These are phyloP conservation scores for Melitaea athalia DNA, from an alignment of 2,888 invertebrate genomes.

Conservation along the genomic window DNA sequence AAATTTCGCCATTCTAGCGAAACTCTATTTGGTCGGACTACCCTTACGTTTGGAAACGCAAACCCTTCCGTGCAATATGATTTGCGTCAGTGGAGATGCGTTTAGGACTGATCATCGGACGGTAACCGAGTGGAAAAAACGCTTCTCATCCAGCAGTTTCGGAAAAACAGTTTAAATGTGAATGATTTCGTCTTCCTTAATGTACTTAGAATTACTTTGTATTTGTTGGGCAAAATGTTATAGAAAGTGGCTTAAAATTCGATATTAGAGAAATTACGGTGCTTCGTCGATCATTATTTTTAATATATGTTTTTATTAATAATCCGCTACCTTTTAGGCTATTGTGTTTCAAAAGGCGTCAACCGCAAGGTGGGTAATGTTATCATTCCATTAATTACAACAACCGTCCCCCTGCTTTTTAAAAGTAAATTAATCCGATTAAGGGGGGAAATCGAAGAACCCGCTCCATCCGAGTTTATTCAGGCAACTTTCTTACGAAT, in stretches of 20 bases:
- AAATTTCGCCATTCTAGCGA: constrained; percentile 25
- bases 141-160: constrained; percentile 75
- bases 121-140: constrained; percentile 82
- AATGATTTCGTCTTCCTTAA: constrained; percentile 23
- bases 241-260: background rate
- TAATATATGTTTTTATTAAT: constrained; percentile 42
- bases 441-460: constrained; percentile 79
- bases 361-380: constrained; percentile 78
- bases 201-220: background rate
- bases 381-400: constrained; percentile 83
- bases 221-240: background rate
- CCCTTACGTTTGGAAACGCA: constrained; percentile 65
- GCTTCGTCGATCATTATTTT: constrained; percentile 23
- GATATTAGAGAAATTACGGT: background rate
- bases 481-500: constrained; percentile 80
- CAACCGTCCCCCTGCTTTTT: constrained; percentile 77
- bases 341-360: constrained; percentile 66
- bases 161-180: constrained; percentile 38
- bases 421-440: constrained; percentile 83
- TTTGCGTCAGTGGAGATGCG: constrained; percentile 81
- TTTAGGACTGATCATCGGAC: constrained; percentile 77
- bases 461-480: constrained; percentile 80
- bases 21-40: constrained; percentile 45
- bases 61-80: constrained; percentile 81
- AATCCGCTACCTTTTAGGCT: constrained; percentile 47